A percentile compares a stretch with the other conserved stretches of the same genome.
phyloP scores from a whole-genome alignment of 1,140 invertebrate genomes.

The Drosophila prosaltans region DNA sequence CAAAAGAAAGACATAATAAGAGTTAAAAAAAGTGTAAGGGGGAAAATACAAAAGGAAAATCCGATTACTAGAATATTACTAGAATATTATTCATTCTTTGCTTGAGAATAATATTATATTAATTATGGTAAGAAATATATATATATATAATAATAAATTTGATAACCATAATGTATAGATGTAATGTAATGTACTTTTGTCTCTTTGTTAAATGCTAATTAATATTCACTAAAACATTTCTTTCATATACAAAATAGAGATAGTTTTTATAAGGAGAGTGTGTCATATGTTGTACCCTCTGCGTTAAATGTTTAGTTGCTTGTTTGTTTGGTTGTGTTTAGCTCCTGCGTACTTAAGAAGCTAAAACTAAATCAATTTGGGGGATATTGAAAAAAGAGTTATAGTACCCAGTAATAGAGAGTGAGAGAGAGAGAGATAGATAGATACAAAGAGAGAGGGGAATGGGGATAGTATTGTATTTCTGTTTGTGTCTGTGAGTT shows the following conservation, averaged over 20 bases:
- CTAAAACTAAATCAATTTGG: conserved; percentile 57
- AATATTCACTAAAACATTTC: conserved; percentile 59
- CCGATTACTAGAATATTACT: conserved; percentile 31
- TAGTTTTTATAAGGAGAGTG: conserved; percentile 43
- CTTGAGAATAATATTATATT: conserved; percentile 54
- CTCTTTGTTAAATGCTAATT: conserved; percentile 58
- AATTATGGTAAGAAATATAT: conserved; percentile 20
- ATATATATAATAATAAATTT: conserved; percentile 43
- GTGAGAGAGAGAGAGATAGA: not conserved
- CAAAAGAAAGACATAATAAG: conserved; percentile 80
- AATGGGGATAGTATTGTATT: not conserved
- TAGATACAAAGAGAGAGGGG: conserved; percentile 21
- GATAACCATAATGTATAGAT: not conserved
- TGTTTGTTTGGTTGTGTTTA: conserved; percentile 25
- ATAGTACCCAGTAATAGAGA: conserved; percentile 61
- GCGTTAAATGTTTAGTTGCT: not conserved
- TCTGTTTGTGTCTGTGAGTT: conserved; percentile 15
- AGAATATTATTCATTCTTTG: conserved; percentile 39
- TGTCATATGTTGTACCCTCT: conserved; percentile 35
- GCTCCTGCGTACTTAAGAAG: conserved; percentile 71
- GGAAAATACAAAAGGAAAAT: conserved; percentile 77
- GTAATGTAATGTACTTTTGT: conserved; percentile 14
- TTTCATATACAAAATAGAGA: conserved; percentile 47
- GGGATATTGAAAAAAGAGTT: conserved; percentile 49
- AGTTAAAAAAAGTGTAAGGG: conserved; percentile 64